These are phyloP conservation scores for Punctoribates punctum DNA, from an alignment of 2,888 invertebrate genomes.

Conservation along the genomic window DNA sequence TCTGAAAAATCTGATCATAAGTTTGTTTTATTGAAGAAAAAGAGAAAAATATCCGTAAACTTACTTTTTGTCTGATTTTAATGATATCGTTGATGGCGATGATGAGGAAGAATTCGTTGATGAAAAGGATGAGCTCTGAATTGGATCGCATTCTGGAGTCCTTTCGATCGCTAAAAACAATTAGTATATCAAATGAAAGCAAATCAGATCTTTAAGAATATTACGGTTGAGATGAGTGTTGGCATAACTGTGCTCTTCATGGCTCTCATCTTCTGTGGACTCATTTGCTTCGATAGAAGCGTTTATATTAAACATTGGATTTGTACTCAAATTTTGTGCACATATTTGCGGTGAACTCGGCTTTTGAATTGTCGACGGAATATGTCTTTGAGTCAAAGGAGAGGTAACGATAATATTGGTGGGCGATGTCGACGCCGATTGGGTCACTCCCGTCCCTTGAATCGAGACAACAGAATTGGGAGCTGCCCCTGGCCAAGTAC, in stretches of 20 bases:
- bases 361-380: not conserved
- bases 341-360: not conserved
- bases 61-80: conserved; percentile 11
- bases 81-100: conserved; percentile 14
- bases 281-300: not conserved
- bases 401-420: conserved; percentile 15
- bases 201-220: not conserved
- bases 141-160: not conserved
- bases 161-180: not conserved
- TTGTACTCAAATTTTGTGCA: conserved; percentile 15
- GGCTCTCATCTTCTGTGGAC: conserved; percentile 55
- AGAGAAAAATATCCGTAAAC: too few relatives aligned
- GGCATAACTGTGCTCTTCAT: conserved; percentile 60
- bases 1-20: too few relatives aligned
- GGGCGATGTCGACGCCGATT: conserved; percentile 15
- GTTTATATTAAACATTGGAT: not conserved
- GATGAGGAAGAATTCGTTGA: conserved; percentile 24
- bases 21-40: too few relatives aligned
- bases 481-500: conserved; percentile 13
- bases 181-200: too few relatives aligned
- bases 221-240: conserved; percentile 53
- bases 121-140: conserved; percentile 19
- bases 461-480: not conserved
- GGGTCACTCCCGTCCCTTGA: not conserved
- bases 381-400: conserved; percentile 27